phyloP scores from a whole-genome alignment of 2,113 vertebrate species.

The Tupaia chinensis region DNA sequence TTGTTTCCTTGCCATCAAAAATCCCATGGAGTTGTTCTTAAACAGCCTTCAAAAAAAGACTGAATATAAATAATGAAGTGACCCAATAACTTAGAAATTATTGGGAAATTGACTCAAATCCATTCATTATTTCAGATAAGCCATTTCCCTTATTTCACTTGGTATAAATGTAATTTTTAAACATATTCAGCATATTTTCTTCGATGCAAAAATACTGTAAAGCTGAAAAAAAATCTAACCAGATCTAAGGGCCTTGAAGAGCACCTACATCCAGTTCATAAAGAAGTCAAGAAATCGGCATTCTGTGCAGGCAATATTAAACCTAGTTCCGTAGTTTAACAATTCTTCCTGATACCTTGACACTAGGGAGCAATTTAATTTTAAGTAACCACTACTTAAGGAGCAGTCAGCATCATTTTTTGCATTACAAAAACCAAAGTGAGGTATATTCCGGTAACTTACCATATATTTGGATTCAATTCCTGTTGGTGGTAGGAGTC shows the following conservation, averaged over 20 bases:
- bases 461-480: conserved; percentile 96
- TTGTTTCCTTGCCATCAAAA: conserved; percentile 51
- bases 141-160: neutral
- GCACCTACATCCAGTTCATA: neutral
- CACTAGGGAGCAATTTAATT: neutral
- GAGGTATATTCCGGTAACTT: conserved; percentile 81
- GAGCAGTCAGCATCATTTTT: neutral
- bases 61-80: neutral
- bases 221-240: neutral
- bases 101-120: neutral
- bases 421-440: neutral
- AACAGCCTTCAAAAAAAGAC: neutral
- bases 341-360: neutral
- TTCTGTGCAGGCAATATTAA: neutral
- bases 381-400: conserved; percentile 10
- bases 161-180: neutral
- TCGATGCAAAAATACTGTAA: neutral
- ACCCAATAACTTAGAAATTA: neutral
- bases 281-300: neutral
- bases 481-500: conserved; percentile 94
- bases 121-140: conserved; percentile 31
- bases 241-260: neutral
- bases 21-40: neutral
- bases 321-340: neutral
- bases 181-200: neutral